Conservation (phyloP, 53 echinoderm and acorn worm species). For the Hippasteria phrygiana region DNA sequence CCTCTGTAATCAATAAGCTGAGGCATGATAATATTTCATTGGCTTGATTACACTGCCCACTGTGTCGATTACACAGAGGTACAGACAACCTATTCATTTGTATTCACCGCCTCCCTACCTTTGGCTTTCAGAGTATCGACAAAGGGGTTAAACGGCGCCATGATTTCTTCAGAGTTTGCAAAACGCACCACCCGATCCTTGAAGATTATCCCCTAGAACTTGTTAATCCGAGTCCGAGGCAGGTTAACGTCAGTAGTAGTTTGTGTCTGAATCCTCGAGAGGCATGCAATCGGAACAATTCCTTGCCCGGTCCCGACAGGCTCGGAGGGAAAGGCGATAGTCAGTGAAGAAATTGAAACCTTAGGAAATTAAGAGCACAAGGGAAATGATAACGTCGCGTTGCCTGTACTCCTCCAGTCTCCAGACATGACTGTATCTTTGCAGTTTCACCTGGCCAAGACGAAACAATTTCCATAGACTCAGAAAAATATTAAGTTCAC, state of each 20-base stretch:
- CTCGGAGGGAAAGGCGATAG: conserved; percentile 41
- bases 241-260: not conserved
- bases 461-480: not conserved
- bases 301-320: not conserved
- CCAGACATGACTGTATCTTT: conserved; percentile 26
- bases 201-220: conserved; percentile 13
- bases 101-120: conserved; percentile 38
- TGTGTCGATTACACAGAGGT: not conserved
- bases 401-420: conserved; percentile 28
- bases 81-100: not conserved
- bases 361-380: conserved; percentile 21
- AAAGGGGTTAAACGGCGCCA: conserved; percentile 64
- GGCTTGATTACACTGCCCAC: conserved; percentile 5
- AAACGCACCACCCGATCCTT: conserved; percentile 3
- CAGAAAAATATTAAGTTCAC: not conserved
- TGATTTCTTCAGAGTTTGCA: conserved; percentile 42
- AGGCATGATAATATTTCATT: conserved; percentile 30
- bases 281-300: not conserved
- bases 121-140: conserved; percentile 59
- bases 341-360: conserved; percentile 41
- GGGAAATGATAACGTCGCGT: not conserved
- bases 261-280: not conserved
- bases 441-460: conserved; percentile 7
- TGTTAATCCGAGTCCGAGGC: not conserved
- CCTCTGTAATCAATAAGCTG: conserved; percentile 24